phyloP scores from a whole-genome alignment of 53 echinoderm and acorn worm species.

The Crossaster papposus region DNA sequence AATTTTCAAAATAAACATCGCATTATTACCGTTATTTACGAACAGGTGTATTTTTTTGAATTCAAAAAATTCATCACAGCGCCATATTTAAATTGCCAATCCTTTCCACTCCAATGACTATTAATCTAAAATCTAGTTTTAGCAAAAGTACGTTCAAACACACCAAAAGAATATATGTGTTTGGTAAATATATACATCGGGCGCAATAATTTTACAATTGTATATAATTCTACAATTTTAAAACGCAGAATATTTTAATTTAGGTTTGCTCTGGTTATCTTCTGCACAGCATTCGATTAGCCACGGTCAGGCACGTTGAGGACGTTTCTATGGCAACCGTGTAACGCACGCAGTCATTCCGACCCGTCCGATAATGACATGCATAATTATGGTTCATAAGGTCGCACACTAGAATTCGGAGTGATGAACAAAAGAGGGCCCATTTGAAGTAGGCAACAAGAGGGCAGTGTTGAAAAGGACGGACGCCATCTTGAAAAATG shows the following conservation, averaged over 20 bases:
- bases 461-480: too few species aligned
- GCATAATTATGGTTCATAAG: constrained; percentile 22
- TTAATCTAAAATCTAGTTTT: not conserved
- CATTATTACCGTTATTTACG: too few species aligned
- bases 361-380: constrained; percentile 28
- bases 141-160: not conserved
- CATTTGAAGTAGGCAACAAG: too few species aligned
- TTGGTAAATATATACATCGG: not conserved
- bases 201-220: not conserved
- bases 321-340: constrained; percentile 34
- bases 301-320: constrained; percentile 22
- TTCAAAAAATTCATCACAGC: too few species aligned
- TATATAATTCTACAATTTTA: too few species aligned
- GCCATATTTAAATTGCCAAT: too few species aligned
- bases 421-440: too few species aligned
- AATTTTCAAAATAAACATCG: too few species aligned
- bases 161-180: not conserved
- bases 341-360: constrained; percentile 9
- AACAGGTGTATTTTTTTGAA: too few species aligned
- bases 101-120: not conserved
- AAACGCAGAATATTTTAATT: too few species aligned
- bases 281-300: not conserved
- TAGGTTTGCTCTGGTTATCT: not conserved
- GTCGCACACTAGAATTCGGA: too few species aligned
- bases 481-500: too few species aligned